A percentile compares a stretch with the other conserved stretches of the same genome.
Evolutionary conservation across 2,113 vertebrate species (phyloP).

Genomic region (Proterorhinus semilunaris): DNA sequence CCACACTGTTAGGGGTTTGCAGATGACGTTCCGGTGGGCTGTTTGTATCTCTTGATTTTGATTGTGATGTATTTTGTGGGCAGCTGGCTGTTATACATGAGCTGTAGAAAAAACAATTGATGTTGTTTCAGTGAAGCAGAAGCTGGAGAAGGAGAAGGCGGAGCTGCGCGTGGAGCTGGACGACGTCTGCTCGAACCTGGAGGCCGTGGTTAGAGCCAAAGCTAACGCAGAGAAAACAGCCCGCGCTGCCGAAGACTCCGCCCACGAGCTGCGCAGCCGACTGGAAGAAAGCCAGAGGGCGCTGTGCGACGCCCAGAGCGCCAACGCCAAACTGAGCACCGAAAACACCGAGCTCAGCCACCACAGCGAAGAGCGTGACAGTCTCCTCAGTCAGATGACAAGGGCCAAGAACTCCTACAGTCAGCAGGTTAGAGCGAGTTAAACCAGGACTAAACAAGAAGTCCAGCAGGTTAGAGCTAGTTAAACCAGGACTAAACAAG

Average conservation of each 20-base stretch:
- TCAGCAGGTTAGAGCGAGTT: conserved; percentile 69
- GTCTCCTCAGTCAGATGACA: conserved; percentile 84
- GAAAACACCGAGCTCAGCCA: conserved; percentile 88
- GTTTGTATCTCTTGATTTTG: too few species aligned
- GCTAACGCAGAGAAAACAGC: conserved; percentile 69
- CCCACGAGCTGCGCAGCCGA: conserved; percentile 84
- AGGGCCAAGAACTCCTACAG: conserved; percentile 86
- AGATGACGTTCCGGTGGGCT: too few species aligned
- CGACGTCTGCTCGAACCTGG: conserved; percentile 72
- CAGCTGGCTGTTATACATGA: too few species aligned
- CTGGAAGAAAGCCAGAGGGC: conserved; percentile 82
- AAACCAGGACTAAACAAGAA: too few species aligned
- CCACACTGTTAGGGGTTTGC: too few species aligned
- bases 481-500: conserved; percentile 57
- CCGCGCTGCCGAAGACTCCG: conserved; percentile 86
- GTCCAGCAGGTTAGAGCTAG: conserved; percentile 75
- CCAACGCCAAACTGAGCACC: conserved; percentile 85
- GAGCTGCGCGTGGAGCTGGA: conserved; percentile 69
- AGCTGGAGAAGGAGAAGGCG: conserved; percentile 74
- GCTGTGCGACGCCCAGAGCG: conserved; percentile 81
- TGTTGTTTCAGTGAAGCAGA: conserved; percentile 58
- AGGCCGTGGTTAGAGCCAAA: conserved; percentile 80
- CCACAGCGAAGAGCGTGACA: conserved; percentile 89
- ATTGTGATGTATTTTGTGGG: too few species aligned
- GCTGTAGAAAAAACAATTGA: too few species aligned